A percentile compares a stretch with the other conserved stretches of the same genome.
These are phyloP conservation scores for Latrodectus elegans DNA, from an alignment of 2,888 invertebrate genomes.

Conservation along the genomic window DNA sequence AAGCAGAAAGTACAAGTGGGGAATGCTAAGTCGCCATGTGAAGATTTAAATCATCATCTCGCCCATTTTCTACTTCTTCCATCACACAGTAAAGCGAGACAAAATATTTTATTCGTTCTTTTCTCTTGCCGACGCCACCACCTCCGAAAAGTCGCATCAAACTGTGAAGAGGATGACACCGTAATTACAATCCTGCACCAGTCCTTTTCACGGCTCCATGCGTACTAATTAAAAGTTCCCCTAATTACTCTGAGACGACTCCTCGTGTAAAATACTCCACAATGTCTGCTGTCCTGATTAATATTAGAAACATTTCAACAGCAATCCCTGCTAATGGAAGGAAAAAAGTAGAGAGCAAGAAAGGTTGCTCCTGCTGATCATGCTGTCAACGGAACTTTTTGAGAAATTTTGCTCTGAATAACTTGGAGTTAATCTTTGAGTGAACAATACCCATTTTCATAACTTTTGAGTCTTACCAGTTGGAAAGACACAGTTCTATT, in stretches of 20 bases:
- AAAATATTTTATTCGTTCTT: slow-evolving; percentile 56
- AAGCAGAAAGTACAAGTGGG: slow-evolving; percentile 36
- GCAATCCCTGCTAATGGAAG: background rate
- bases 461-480: too few species aligned
- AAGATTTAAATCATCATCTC: slow-evolving; percentile 50
- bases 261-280: slow-evolving; percentile 44
- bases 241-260: slow-evolving; percentile 62
- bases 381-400: too few species aligned
- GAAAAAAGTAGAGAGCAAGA: background rate
- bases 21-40: slow-evolving; percentile 29
- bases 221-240: slow-evolving; percentile 64
- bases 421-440: too few species aligned
- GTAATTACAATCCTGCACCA: slow-evolving; percentile 59
- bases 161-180: slow-evolving; percentile 59
- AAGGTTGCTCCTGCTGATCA: too few species aligned
- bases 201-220: slow-evolving; percentile 57
- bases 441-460: too few species aligned
- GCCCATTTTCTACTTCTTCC: background rate
- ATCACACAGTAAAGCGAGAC: background rate
- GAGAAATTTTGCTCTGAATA: too few species aligned
- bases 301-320: slow-evolving; percentile 48
- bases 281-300: slow-evolving; percentile 52
- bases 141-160: slow-evolving; percentile 46
- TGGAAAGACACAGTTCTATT: too few species aligned
- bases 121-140: slow-evolving; percentile 18